Base-by-base conservation (phyloP, 2,888 invertebrate genomes). In the Sinodicranocentrus sp. region DNA sequence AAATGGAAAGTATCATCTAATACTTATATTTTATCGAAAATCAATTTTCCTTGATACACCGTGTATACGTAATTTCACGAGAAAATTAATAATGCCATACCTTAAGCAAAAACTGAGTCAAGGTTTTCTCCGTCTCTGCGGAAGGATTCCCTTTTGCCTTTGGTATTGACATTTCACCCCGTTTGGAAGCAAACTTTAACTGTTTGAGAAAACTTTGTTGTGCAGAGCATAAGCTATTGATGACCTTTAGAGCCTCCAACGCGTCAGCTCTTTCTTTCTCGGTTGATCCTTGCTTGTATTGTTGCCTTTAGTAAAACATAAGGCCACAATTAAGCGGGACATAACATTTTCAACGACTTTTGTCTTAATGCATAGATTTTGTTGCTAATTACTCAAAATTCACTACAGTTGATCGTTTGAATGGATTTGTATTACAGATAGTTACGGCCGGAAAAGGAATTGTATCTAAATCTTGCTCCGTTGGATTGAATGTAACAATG, bases 361-460 rank as follows among this genome's bases (percentile, higher is more conserved):
- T 8, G 44, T 43, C 13, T 15, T 19, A 19, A 13, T 39, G 6
- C 39, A 39, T 61, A n/a, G 21, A 21, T 73, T 43, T 28, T 26
- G 39, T 5, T n/a, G 10, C 33, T 43, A 43, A 54, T 17, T 73
- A 70, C 59, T 17, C 68, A 25, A 59, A 84, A 25, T 52, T 26
- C 10, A 78, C 54, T 0, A 86, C 82, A 19, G 71, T 63, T 2
- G 79, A 70, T 52, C 75, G 80, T 21, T 82, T 84, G 59, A 88
- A 79, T 26, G 85, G 84, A 65, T 88, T 88, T 26, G 85, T 86
- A 28, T 88, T 88, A 44, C 88, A 88, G 54, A 88, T 75, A 0
- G 88, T 88, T 2, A 88, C 73, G 6, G 87, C 88, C 23, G 88
- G 88, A 82, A 87, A 88, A 43, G 88, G 87, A 17, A 88, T 85